Conservation (phyloP, 92 coral and sea anemone genomes). For the Actinostola sp. region DNA sequence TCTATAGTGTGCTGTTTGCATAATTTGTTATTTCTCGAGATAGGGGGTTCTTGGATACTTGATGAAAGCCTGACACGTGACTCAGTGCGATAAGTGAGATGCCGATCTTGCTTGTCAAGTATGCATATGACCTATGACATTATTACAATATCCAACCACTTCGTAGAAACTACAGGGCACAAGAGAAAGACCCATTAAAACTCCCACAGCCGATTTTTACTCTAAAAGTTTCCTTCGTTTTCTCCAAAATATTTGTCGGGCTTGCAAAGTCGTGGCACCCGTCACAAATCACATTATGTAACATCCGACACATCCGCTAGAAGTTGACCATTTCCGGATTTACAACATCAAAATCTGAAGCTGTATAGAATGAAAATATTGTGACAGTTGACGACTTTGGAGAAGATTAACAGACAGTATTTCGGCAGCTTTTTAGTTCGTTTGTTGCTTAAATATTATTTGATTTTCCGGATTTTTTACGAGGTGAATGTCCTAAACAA, state of each 20-base stretch:
- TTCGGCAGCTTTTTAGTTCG: not conserved
- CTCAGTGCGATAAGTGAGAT: conserved; percentile 25
- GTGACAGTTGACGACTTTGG: conserved; percentile 21
- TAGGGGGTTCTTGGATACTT: conserved; percentile 38
- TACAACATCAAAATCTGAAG: not conserved
- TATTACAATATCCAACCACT: conserved; percentile 9
- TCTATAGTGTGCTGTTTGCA: conserved; percentile 27
- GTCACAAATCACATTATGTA: conserved; percentile 4
- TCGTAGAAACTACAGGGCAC: not conserved
- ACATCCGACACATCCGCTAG: conserved; percentile 27
- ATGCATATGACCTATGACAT: conserved; percentile 3
- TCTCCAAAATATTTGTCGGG: not conserved
- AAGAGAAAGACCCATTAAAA: too few species aligned
- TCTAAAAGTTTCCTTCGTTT: not conserved
- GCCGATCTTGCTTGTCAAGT: conserved; percentile 19
- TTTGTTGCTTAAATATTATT: too few species aligned
- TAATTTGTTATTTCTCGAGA: conserved; percentile 52
- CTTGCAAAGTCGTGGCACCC: not conserved
- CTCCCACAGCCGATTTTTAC: too few species aligned
- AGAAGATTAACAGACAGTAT: conserved; percentile 17
- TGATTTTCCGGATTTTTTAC: too few species aligned
- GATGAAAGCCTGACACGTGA: conserved; percentile 35
- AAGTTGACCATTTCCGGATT: conserved; percentile 11
- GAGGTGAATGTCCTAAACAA: too few species aligned
- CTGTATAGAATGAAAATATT: conserved; percentile 33